Base-by-base conservation (phyloP, 1,140 invertebrate genomes). In the Hesperophylax magnus region DNA sequence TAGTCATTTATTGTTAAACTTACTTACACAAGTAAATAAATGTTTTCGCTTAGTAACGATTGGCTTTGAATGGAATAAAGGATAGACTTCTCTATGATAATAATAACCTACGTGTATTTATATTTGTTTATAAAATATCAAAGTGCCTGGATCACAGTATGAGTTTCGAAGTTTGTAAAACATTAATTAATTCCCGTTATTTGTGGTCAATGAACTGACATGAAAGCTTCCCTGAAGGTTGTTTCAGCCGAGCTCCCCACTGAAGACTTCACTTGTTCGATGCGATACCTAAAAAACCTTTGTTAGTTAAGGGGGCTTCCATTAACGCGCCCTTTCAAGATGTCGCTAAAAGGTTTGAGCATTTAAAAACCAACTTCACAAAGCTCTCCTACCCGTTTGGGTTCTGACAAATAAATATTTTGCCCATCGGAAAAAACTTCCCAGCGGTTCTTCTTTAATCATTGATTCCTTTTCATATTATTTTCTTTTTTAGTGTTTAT, bases 301-400 rank as follows among this genome's bases (percentile, higher is more conserved):
- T 67, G 63, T 67, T 67, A 67, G 63, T 34, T 27, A 34, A 61
- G 27, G 31, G 63, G 63, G 63, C 27, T 67, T 67, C 63, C 63
- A 67, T 67, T 67, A 67, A 67, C 63, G 63, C 63, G 31, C 63
- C 58, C 22, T 67, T 67, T 67, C 63, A 67, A 67, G 63, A 67
- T 67, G 63, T 67, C 63, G 63, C 31, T 67, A 67, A 67, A 67
- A 67, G 63, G 63, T 67, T 67, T 31, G 63, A 67, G 24, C 39
- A 34, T 67, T 67, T 67, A 67, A 67, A 67, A 61, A 61, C 18
- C 18, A 24, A 61, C 58, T 61, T 15, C 58, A 61, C 58, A 61
- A 61, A 61, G 7, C 3, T 9, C 5, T 18, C 58, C 58, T 3
- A 22, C 58, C 58, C 18, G n/a, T 24, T 20, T 9, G 56, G 56